Conservation (phyloP, 2,113 vertebrate species). For the Rhegmatorhina hoffmannsi region DNA sequence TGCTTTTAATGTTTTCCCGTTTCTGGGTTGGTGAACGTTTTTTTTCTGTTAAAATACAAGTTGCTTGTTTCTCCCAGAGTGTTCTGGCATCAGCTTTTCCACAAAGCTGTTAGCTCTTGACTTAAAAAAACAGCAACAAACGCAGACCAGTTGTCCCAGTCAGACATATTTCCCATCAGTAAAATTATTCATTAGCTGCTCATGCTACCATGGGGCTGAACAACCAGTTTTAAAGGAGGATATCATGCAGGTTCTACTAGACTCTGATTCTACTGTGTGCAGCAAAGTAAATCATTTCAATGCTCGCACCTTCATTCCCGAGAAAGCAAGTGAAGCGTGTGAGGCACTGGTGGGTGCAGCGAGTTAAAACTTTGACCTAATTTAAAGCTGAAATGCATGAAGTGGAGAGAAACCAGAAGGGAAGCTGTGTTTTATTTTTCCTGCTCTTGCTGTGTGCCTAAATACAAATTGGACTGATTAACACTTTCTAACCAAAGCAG, state of each 20-base stretch:
- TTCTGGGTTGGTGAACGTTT: neutral
- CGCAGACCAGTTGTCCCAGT: neutral
- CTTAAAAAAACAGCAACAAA: conserved; percentile 2
- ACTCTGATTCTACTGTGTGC: conserved; percentile 3
- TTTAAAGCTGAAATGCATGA: conserved; percentile 76
- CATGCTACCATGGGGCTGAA: neutral
- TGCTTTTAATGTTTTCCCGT: conserved; percentile 26
- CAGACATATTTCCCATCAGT: conserved; percentile 5
- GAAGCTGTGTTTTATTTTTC: conserved; percentile 18
- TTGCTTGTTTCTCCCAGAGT: neutral
- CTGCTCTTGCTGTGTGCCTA: neutral
- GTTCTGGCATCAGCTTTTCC: neutral
- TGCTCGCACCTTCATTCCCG: conserved; percentile 50
- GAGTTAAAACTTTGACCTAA: conserved; percentile 79
- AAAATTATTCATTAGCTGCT: conserved; percentile 21
- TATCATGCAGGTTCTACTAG: neutral
- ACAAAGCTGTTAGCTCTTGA: conserved; percentile 18
- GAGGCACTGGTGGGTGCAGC: conserved; percentile 56
- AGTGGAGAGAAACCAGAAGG: conserved; percentile 64
- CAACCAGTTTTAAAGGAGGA: neutral
- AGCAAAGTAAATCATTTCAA: conserved; percentile 26
- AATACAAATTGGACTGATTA: neutral
- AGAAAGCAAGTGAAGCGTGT: conserved; percentile 82
- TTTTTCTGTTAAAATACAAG: neutral
- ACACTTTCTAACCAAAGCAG: neutral